Evolutionary conservation across 2,888 invertebrate genomes (phyloP), one percentile per base, ranked within the genome.

Genomic region (Microctonus hyperodae): DNA sequence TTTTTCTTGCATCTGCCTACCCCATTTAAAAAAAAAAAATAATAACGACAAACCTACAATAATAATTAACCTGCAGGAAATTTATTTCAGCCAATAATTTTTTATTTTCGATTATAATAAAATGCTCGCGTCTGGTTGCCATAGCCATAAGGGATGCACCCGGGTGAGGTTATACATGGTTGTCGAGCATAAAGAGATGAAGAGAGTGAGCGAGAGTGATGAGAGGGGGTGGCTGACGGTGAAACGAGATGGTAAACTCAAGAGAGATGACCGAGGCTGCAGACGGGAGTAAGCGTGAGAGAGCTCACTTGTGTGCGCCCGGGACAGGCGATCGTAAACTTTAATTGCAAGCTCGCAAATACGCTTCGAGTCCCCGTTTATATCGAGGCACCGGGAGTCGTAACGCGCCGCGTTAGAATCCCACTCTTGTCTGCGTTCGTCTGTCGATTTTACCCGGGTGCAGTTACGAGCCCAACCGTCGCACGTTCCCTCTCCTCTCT

Each of bases 271-370:
- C 23, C 31, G 61, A 28, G 63, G 63, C 59, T 59, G 53, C 63
- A 64, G 63, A 62, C 62, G 62, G 50, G 62, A 57, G 28, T 5
- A 7, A 57, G 63, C 48, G 61, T 33, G 55, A 48, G 48, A 56
- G 51, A 51, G 53, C 7, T 9, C 16, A 7, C 44, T 44, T 16
- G 16, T 44, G 62, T 65, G 65, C 57, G 59, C 67, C 66, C 57
- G 60, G 65, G 67, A 66, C 65, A 66, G 60, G 58, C 63, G 76
- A 70, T 75, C 81, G 77, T 82, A 81, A 82, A 82, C 80, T 79
- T 82, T 82, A 82, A 82, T 82, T 82, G 82, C 80, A 76, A 69
- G 72, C 69, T 71, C 72, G 72, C 73, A 71, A 73, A 73, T 73
- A 71, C 71, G 71, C 71, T 72, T 74, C 70, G 74, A 74, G 74